These are phyloP conservation scores for Aphaenogaster floridana DNA, from an alignment of 1,140 invertebrate genomes.

Conservation along the genomic window DNA sequence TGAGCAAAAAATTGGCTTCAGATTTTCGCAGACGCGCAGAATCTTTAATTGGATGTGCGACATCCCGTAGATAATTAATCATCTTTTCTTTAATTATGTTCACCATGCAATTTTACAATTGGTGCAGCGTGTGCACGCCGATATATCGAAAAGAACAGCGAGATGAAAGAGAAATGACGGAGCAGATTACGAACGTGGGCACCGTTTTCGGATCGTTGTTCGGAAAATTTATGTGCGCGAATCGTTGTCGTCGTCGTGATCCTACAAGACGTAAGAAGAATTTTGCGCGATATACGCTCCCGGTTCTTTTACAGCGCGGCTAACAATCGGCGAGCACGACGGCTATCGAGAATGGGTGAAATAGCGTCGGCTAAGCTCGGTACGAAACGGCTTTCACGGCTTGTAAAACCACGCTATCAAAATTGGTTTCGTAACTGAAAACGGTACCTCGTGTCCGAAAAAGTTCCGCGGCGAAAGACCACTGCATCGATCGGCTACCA, in stretches of 20 bases:
- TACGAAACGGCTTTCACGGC: conserved; percentile 24
- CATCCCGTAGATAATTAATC: conserved; percentile 29
- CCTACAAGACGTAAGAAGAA: conserved; percentile 19
- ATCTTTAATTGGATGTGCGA: not conserved
- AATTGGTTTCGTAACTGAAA: conserved; percentile 55
- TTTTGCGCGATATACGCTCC: conserved; percentile 14
- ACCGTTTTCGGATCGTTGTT: conserved; percentile 34
- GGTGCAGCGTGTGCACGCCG: not conserved
- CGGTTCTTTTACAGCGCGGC: conserved; percentile 10
- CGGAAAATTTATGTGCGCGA: conserved; percentile 47
- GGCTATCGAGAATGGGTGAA: conserved; percentile 16
- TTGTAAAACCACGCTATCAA: conserved; percentile 39
- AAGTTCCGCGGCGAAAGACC: conserved; percentile 33
- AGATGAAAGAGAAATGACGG: conserved; percentile 28
- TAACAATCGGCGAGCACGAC: conserved; percentile 3
- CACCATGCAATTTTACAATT: not conserved
- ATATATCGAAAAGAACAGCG: conserved; percentile 14
- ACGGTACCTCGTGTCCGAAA: conserved; percentile 23
- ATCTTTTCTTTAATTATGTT: not conserved
- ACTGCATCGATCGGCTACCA: conserved; percentile 31
- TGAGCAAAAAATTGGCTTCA: not conserved
- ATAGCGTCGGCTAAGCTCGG: not conserved
- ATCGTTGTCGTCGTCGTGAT: conserved; percentile 18
- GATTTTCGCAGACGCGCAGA: not conserved
- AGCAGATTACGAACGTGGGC: not conserved